phyloP scores from a whole-genome alignment of 2,113 vertebrate genomes.

The Scophthalmus maximus region DNA sequence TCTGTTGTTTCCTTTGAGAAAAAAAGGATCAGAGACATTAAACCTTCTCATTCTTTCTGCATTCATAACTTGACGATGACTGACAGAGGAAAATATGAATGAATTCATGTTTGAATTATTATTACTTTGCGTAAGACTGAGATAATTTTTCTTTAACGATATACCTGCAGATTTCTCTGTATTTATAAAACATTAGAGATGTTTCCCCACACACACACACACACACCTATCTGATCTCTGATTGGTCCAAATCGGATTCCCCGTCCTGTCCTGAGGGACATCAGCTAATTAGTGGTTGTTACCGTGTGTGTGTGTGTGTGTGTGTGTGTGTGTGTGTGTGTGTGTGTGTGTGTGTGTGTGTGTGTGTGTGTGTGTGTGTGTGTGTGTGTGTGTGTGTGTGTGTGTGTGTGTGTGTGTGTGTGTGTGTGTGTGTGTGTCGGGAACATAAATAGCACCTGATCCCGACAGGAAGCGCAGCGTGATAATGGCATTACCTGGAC shows the following conservation, averaged over 20 bases:
- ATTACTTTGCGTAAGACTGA: too few relatives aligned
- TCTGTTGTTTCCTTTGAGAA: too few relatives aligned
- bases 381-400: constrained; percentile 17
- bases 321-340: constrained; percentile 18
- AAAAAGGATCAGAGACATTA: too few relatives aligned
- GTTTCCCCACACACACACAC: neutral
- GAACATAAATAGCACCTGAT: constrained; percentile 73
- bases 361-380: constrained; percentile 27
- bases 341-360: constrained; percentile 33
- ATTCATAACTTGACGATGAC: too few relatives aligned
- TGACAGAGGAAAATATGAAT: too few relatives aligned
- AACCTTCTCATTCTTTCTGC: too few relatives aligned
- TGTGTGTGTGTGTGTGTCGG: constrained; percentile 21
- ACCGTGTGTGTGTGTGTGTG: constrained; percentile 16
- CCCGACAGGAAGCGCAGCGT: constrained; percentile 64
- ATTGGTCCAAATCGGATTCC: constrained; percentile 47
- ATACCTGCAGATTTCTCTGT: too few relatives aligned
- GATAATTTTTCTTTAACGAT: too few relatives aligned
- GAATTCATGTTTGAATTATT: too few relatives aligned
- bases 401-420: constrained; percentile 31
- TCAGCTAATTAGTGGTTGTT: constrained; percentile 47
- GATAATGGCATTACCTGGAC: constrained; percentile 70
- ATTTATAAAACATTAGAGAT: too few relatives aligned
- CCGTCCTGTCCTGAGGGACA: constrained; percentile 8
- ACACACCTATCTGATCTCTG: neutral